phyloP scores from a whole-genome alignment of 2,888 invertebrate species.

The Acanthopleura granulata region DNA sequence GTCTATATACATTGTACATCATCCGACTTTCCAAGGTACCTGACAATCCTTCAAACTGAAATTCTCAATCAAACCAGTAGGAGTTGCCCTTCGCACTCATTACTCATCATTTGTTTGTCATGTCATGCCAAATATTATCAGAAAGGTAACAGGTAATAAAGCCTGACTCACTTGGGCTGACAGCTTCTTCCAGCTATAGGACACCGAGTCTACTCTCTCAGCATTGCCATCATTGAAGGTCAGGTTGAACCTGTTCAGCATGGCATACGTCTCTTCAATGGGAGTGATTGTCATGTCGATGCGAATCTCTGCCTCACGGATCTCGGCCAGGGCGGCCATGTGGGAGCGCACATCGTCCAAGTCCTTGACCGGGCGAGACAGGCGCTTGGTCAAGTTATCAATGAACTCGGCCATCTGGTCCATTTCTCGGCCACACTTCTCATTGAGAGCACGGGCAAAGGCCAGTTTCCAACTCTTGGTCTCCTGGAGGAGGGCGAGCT shows the following conservation, averaged over 20 bases:
- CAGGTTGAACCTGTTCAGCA: slow-evolving; percentile 88
- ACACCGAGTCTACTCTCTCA: slow-evolving; percentile 91
- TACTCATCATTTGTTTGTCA: too few relatives aligned
- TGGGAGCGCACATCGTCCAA: slow-evolving; percentile 93
- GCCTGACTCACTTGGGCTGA: slow-evolving; percentile 70
- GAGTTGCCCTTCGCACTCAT: too few relatives aligned
- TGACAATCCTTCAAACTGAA: too few relatives aligned
- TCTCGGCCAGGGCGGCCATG: slow-evolving; percentile 91
- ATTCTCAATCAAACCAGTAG: too few relatives aligned
- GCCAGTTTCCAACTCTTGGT: slow-evolving; percentile 69
- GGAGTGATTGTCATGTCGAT: slow-evolving; percentile 95
- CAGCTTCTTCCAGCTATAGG: slow-evolving; percentile 90
- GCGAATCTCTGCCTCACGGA: slow-evolving; percentile 93
- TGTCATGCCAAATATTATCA: too few relatives aligned
- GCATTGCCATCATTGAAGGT: slow-evolving; percentile 90
- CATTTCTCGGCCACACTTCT: slow-evolving; percentile 69
- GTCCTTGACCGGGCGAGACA: slow-evolving; percentile 88
- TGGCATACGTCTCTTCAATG: slow-evolving; percentile 94
- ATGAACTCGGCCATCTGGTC: slow-evolving; percentile 82
- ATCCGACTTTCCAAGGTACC: too few relatives aligned
- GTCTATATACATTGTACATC: too few relatives aligned
- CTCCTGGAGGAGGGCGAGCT: slow-evolving; percentile 84
- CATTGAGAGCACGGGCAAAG: slow-evolving; percentile 69
- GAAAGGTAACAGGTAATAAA: too few relatives aligned
- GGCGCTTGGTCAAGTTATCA: slow-evolving; percentile 89